Evolutionary conservation across 1,140 invertebrate species (phyloP).

Genomic region (Anastrepha ludens): DNA sequence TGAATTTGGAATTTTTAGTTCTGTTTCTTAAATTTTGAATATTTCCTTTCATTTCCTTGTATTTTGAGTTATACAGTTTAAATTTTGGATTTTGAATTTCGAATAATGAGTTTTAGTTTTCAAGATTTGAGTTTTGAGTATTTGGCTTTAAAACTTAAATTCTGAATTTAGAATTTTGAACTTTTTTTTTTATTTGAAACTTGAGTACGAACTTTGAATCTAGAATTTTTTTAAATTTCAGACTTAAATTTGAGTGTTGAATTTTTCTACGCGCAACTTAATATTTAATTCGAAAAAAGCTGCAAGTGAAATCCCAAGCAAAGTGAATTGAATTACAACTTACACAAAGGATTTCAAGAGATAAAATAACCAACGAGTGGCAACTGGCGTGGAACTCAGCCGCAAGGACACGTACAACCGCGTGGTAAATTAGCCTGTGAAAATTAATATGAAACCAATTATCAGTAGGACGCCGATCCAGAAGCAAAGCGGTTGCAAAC

Average conservation of each 20-base stretch:
- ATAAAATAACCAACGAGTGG: too few relatives aligned
- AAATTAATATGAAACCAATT: conserved; percentile 7
- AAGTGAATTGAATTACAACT: too few relatives aligned
- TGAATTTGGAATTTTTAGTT: neutral
- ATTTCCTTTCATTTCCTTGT: neutral
- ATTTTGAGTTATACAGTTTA: neutral
- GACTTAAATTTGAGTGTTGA: too few relatives aligned
- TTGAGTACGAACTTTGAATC: neutral
- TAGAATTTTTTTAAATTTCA: too few relatives aligned
- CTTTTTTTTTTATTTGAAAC: neutral
- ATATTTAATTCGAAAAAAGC: too few relatives aligned
- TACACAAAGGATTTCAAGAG: too few relatives aligned
- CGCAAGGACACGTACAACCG: neutral
- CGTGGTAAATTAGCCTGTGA: neutral
- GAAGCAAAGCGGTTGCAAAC: neutral
- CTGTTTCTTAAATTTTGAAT: neutral
- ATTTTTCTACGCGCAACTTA: too few relatives aligned
- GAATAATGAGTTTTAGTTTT: too few relatives aligned
- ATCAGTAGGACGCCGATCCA: neutral
- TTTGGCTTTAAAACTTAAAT: neutral
- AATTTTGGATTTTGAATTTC: neutral
- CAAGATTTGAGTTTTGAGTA: neutral
- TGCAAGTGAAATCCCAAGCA: too few relatives aligned
- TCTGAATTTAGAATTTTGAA: neutral
- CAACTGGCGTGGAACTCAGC: neutral